Evolutionary conservation across 2,113 vertebrate genomes (phyloP).

Genomic region (Phylloscopus trochiloides): DNA sequence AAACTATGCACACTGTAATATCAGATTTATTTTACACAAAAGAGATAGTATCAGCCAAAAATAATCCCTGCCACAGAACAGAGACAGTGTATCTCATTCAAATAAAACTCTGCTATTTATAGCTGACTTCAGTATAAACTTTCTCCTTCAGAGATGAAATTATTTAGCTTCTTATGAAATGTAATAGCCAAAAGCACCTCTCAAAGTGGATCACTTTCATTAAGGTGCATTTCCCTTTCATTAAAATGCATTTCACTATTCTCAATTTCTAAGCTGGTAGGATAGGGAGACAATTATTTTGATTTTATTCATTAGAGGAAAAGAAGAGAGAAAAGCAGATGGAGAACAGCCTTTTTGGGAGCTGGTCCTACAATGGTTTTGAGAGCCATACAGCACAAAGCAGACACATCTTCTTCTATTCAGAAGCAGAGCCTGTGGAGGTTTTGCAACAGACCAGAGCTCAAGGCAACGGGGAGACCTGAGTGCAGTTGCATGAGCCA

Average conservation of each 20-base stretch:
- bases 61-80: slow-evolving; percentile 11
- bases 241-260: not conserved
- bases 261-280: not conserved
- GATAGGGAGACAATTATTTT: not conserved
- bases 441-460: not conserved
- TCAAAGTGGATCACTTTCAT: not conserved
- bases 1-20: not conserved
- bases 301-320: not conserved
- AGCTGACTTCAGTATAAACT: not conserved
- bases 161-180: not conserved
- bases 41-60: slow-evolving; percentile 18
- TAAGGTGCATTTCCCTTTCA: not conserved
- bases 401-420: not conserved
- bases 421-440: accelerated
- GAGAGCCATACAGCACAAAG: not conserved
- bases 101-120: slow-evolving; percentile 29
- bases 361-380: accelerated
- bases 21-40: slow-evolving; percentile 19
- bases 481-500: not conserved
- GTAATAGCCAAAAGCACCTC: not conserved
- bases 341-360: not conserved
- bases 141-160: slow-evolving; percentile 1
- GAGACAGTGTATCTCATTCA: not conserved
- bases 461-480: not conserved
- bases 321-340: not conserved